Percentiles rank a stretch among this genome's conserved stretches.
Evolutionary conservation across 2,113 vertebrate genomes (phyloP).

Genomic region (Eleginops maclovinus): DNA sequence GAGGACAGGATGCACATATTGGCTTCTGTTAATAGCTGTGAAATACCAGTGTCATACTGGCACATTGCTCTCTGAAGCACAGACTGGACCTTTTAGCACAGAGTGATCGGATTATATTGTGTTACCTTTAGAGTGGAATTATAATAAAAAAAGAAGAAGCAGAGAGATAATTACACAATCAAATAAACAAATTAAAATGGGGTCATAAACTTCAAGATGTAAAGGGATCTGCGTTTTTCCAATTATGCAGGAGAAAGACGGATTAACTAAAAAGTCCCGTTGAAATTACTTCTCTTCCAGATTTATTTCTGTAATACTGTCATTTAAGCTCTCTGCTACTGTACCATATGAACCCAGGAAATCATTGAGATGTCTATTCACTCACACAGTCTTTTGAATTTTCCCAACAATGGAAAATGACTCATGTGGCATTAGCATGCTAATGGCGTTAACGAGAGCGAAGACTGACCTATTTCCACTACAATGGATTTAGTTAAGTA

Average conservation of each 20-base stretch:
- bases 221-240: conserved; percentile 37
- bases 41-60: conserved; percentile 40
- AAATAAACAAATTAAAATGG: conserved; percentile 52
- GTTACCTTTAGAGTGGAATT: conserved; percentile 44
- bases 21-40: conserved; percentile 55
- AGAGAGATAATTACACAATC: conserved; percentile 42
- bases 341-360: conserved; percentile 19
- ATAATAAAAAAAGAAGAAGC: conserved; percentile 16
- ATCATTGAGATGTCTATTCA: conserved; percentile 57
- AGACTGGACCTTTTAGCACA: conserved; percentile 24
- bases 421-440: conserved; percentile 65
- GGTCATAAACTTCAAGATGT: conserved; percentile 19
- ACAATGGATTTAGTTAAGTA: conserved; percentile 69
- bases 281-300: conserved; percentile 43
- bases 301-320: conserved; percentile 48
- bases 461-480: conserved; percentile 71
- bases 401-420: conserved; percentile 68
- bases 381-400: conserved; percentile 53
- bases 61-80: conserved; percentile 20
- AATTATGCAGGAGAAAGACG: conserved; percentile 24
- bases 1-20: conserved; percentile 49
- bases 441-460: conserved; percentile 57
- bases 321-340: conserved; percentile 20
- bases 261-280: conserved; percentile 44
- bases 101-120: conserved; percentile 47